Conservation (phyloP, 2,888 invertebrate species). For the Hydrotaea diabolus region DNA sequence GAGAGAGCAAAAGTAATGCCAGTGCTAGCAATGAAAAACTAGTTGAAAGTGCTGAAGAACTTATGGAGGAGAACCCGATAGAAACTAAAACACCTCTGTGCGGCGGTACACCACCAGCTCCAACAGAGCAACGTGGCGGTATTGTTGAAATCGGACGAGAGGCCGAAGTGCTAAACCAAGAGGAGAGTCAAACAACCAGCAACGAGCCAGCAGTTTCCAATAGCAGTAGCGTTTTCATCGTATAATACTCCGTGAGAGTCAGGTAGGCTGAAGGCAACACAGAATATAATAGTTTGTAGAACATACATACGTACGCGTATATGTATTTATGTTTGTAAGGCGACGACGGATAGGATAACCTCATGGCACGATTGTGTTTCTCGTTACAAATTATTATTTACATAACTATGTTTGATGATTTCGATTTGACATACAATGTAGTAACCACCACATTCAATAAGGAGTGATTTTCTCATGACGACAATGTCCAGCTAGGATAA, state of each 20-base stretch:
- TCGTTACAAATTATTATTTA: slow-evolving; percentile 2
- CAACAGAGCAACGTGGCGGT: slow-evolving; percentile 71
- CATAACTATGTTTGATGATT: neutral
- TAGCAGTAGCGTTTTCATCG: slow-evolving; percentile 72
- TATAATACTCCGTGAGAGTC: slow-evolving; percentile 67
- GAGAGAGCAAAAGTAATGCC: slow-evolving; percentile 1
- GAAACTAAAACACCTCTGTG: slow-evolving; percentile 47
- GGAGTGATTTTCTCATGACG: neutral
- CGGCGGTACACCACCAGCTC: neutral
- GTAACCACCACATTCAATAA: neutral
- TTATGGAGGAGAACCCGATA: slow-evolving; percentile 69
- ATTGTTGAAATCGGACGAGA: slow-evolving; percentile 80
- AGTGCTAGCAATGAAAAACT: slow-evolving; percentile 69
- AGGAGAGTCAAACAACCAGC: slow-evolving; percentile 49
- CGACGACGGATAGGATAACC: neutral
- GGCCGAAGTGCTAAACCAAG: slow-evolving; percentile 77
- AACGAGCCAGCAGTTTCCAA: slow-evolving; percentile 47
- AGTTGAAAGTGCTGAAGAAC: slow-evolving; percentile 73
- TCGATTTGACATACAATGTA: slow-evolving; percentile 11
- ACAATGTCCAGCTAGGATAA: neutral
- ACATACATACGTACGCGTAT: neutral
- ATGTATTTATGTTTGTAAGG: neutral
- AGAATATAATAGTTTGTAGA: slow-evolving; percentile 9
- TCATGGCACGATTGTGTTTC: slow-evolving; percentile 1
- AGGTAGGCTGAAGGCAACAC: neutral